Percentiles rank a stretch among this genome's conserved stretches.
phyloP scores from a whole-genome alignment of 2,797 vertebrate genomes.

The Rallus crepitans region DNA sequence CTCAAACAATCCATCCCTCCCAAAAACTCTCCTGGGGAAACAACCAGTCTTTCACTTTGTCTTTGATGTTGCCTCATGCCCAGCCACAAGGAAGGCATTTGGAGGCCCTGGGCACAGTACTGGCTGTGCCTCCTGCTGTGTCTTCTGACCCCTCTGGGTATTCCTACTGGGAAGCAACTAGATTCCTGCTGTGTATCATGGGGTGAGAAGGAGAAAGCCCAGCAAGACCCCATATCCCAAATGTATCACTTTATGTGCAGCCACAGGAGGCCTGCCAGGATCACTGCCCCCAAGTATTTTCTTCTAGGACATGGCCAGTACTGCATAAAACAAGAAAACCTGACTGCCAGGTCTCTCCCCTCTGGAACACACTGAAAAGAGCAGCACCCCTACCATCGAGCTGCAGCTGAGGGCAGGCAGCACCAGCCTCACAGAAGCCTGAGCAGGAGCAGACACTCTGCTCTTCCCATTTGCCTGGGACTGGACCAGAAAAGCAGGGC shows the following conservation, averaged over 20 bases:
- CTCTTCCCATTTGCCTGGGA: neutral
- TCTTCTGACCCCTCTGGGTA: neutral
- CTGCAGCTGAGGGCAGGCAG: neutral
- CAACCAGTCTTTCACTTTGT: neutral
- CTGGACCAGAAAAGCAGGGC: neutral
- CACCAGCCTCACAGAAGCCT: neutral
- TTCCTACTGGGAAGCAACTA: neutral
- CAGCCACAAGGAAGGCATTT: neutral
- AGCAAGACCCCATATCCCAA: neutral
- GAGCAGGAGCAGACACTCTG: neutral
- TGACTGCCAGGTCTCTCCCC: neutral
- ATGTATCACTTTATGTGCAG: neutral
- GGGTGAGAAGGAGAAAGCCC: neutral
- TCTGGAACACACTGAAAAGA: neutral
- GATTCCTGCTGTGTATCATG: neutral
- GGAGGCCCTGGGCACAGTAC: rapidly evolving
- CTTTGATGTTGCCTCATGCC: neutral
- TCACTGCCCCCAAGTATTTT: neutral
- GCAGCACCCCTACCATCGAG: rapidly evolving
- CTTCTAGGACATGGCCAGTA: neutral
- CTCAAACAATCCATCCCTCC: neutral
- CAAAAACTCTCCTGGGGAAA: neutral
- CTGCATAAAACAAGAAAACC: neutral
- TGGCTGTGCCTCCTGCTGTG: neutral
- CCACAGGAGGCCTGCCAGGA: neutral